Base-by-base conservation (phyloP, 2,888 invertebrate species). In the Habrosyne pyritoides region DNA sequence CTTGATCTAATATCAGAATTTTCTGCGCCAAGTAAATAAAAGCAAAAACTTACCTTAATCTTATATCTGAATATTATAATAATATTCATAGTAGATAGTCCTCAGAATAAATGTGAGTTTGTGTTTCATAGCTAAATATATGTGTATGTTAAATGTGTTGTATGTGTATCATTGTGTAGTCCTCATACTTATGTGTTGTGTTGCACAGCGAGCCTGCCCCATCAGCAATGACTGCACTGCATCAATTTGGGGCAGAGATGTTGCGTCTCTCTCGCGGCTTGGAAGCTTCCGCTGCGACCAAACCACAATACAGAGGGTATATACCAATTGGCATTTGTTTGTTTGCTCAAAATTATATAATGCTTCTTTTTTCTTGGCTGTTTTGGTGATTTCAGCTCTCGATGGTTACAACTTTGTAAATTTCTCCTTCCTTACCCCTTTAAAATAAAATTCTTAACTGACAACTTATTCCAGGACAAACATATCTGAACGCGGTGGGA, bases 221-320 rank as follows among this genome's bases (percentile, higher is more conserved):
- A 26, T 96, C 96, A 70, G 96, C 97, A 64, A 96, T 97, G 95
- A 95, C 96, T 28, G 97, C 97, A 57, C 93, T 97, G 77, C 97
- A 97, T 83, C 96, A 96, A 81, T 97, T 97, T 83, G 97, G 97
- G 54, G 96, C 96, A 36, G 96, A 97, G 93, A 96, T 97, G 97
- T 93, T 97, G 73, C 96, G 96, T 77, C 93, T 97, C 28, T 97
- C 97, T 24, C 93, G 96, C 63, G 96, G 97, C 61, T 91, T 97
- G 71, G 96, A 96, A 87, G 96, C 96, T 63, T 96, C 96, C 58
- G 91, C 91, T 71, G 89, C 86, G 64, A 83, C 85, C 71, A 91
- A 91, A 87, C 86, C 89, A 73, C 86, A 88, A 64, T 84, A 79
- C 78, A 85, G 83, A 90, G 91, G 91, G 91, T 92, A 91, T 83